Evolutionary conservation across 1,140 invertebrate species (phyloP), one percentile per base, ranked within the genome.

Genomic region (Bradysia coprophila): DNA sequence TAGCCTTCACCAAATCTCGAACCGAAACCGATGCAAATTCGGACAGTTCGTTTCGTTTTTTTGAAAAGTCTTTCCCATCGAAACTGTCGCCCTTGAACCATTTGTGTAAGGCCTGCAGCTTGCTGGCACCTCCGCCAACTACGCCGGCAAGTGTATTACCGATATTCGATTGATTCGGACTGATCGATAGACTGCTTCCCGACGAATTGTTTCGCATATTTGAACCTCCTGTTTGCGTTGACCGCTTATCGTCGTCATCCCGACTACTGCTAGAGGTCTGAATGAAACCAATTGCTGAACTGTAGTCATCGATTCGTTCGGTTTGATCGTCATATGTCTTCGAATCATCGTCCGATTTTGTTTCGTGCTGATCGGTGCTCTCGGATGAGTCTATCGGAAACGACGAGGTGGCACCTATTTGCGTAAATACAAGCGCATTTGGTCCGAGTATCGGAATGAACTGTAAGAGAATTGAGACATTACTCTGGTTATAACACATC

Each of bases 1-100:
- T 77, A 2, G 75, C 81, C 53, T 82, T 79, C 2, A 86, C 80
- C 32, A 87, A 53, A 43, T 85, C 83, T 43, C 81, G 79, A 2
- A 85, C 80, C 1, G 80, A 83, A 3, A 85, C 78, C 1, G 78
- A 77, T 13, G 75, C 72, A 34, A 80, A 66, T 52, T 81, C 78
- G 0, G 76, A 73, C 4, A 50, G 46, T 1, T 49, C 46, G n/a
- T 2, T 43, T 24, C 18, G 45, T 59, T 59, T 16, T 62, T 53
- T 9, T 60, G 57, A 49, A 54, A 64, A 22, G 2, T 44, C 42
- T 34, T 53, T 51, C 10, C 57, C 51, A 34, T 56, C 51, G 45
- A 67, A 64, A 19, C 67, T 61, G 24, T 78, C 76, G 13, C 72
- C 69, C 48, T 75, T 72, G 34, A 81, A 64, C 78, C 78, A 82